Conservation (phyloP, 2,113 vertebrate genomes). For the Ceuthmochares aereus region DNA sequence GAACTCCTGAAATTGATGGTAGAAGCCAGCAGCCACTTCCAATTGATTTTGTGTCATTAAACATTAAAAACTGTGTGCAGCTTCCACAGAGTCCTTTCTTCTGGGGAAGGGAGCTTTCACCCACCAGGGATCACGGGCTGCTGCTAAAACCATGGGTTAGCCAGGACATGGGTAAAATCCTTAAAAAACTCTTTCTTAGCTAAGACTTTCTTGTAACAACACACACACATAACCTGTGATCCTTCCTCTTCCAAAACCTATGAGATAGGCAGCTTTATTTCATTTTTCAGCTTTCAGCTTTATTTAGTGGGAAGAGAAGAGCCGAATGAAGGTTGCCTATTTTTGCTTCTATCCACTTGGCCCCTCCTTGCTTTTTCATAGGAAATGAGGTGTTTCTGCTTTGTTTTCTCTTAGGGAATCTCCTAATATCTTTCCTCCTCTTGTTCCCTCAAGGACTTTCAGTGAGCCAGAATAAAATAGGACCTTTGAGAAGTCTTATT, state of each 20-base stretch:
- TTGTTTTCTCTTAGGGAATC: neutral
- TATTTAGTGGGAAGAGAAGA: neutral
- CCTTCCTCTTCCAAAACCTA: neutral
- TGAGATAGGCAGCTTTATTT: neutral
- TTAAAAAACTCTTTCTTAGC: neutral
- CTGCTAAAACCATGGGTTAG: neutral
- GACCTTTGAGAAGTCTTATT: neutral
- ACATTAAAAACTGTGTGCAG: neutral
- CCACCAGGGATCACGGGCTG: neutral
- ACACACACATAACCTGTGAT: neutral
- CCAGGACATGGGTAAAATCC: neutral
- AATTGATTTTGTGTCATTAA: slow-evolving; percentile 49
- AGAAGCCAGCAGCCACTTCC: neutral
- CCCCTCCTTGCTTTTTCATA: neutral
- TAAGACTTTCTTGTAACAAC: neutral
- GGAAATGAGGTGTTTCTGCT: neutral
- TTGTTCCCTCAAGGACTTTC: neutral
- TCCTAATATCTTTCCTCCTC: neutral
- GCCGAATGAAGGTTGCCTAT: neutral
- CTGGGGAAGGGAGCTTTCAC: neutral
- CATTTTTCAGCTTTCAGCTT: neutral
- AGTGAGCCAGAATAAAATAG: neutral
- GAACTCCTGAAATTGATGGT: slow-evolving; percentile 30
- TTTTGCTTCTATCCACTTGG: neutral
- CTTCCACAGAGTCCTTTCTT: neutral